phyloP scores from a whole-genome alignment of 2,113 vertebrate species.

The Condylura cristata region DNA sequence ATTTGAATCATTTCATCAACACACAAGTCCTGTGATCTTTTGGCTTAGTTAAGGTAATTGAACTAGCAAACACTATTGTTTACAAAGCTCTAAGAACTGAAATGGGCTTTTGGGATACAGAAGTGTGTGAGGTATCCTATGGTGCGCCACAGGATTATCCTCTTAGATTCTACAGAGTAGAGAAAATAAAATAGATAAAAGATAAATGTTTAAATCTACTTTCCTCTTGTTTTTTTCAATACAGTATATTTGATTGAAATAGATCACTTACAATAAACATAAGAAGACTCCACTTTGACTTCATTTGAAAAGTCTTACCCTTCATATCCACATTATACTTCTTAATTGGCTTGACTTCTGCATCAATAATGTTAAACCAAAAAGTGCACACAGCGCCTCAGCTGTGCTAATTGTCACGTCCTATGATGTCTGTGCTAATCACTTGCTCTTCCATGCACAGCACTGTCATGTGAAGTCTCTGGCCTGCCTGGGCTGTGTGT shows the following conservation, averaged over 20 bases:
- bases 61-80: not conserved
- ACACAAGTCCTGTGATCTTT: not conserved
- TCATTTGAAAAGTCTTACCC: not conserved
- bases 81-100: not conserved
- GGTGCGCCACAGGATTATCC: not conserved
- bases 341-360: conserved; percentile 39
- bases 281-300: not conserved
- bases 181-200: not conserved
- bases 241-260: not conserved
- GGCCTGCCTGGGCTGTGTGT: rapidly evolving
- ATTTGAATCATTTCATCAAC: not conserved
- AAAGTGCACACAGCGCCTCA: not conserved
- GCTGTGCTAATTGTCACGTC: not conserved
- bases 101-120: not conserved
- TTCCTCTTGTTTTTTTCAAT: not conserved
- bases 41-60: not conserved
- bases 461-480: not conserved
- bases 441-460: not conserved
- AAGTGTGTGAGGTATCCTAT: not conserved
- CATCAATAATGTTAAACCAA: conserved; percentile 52
- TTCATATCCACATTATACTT: not conserved
- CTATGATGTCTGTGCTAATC: not conserved
- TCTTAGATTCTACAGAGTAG: not conserved
- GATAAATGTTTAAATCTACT: not conserved
- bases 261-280: not conserved